Evolutionary conservation across 1,140 invertebrate species (phyloP), one percentile per base, ranked within the genome.

Genomic region (Condylostylus longicornis): DNA sequence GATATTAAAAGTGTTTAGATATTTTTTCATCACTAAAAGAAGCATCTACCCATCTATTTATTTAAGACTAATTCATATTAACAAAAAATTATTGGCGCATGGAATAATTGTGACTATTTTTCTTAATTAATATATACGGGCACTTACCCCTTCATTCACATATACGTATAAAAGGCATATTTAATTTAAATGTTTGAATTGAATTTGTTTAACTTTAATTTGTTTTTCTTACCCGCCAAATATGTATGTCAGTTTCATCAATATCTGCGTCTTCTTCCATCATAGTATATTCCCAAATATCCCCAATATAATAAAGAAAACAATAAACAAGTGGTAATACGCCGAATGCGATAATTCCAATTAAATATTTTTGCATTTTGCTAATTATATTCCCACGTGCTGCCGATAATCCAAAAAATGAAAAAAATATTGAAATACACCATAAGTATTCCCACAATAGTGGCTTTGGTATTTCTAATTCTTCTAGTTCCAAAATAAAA

Each of bases 401-500:
- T 14, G 90, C 82, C 23, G 81, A 75, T 18, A 94, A 64, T n/a
- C 81, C 89, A 18, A 91, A 56, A 56, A 91, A 80, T 28, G 83
- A 82, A 25, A 86, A 68, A n/a, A 89, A 58, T 35, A 93, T 62
- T 46, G 87, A 91, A 4, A 76, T 64, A 45, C 84, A 78, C 91
- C 91, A 97, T 44, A 87, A 72, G 57, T 90, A 96, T 65, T 97
- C 90, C 90, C 91, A 97, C 55, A 51, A 56, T 17, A 58, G 38
- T n/a, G 54, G 46, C 66, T 82, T 78, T 47, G 90, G 91, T 61
- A 95, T 76, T 67, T 86, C 79, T 45, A 94, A 65, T 61, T 91
- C 85, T 68, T 93, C 87, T 55, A 94, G 81, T 69, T 90, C 84
- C 53, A 94, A 67, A 50, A 91, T 83, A 65, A 94, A 93, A 61